These are phyloP conservation scores for Copidosoma floridanum DNA, from an alignment of 1,140 invertebrate genomes.

Conservation along the genomic window DNA sequence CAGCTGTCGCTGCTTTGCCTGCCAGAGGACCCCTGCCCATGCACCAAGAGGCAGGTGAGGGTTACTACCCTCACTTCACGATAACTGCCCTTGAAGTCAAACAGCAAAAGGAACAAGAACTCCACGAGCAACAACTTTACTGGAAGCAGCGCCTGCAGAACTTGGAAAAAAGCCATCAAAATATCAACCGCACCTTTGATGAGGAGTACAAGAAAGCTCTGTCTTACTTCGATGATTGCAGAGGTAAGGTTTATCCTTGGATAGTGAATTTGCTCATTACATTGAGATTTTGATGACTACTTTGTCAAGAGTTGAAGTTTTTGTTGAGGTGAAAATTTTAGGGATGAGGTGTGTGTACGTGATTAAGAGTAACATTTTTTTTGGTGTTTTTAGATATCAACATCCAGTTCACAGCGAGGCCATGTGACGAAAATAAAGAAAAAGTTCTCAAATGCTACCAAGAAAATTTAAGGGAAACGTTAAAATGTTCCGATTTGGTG, in stretches of 20 bases:
- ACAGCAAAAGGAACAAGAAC: slow-evolving; percentile 45
- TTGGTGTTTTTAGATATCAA: slow-evolving; percentile 5
- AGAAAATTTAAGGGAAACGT: slow-evolving; percentile 54
- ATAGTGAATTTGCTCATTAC: no score
- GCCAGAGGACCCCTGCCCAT: background rate
- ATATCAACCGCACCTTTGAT: slow-evolving; percentile 55
- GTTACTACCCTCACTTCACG: slow-evolving; percentile 41
- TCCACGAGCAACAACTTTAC: slow-evolving; percentile 51
- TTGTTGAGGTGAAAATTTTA: no score
- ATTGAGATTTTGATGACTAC: no score
- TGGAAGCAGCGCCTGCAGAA: slow-evolving; percentile 58
- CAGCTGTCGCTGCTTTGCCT: no score
- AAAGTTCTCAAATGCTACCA: slow-evolving; percentile 58
- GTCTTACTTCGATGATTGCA: slow-evolving; percentile 11
- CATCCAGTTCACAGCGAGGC: slow-evolving; percentile 38
- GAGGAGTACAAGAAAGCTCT: slow-evolving; percentile 57
- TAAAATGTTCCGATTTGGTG: slow-evolving; percentile 57
- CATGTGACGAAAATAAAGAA: slow-evolving; percentile 53
- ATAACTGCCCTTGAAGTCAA: slow-evolving; percentile 47
- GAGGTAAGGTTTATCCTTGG: no score
- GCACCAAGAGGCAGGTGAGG: background rate
- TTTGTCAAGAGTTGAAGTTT: no score
- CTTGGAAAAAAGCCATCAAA: slow-evolving; percentile 54
- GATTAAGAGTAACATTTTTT: background rate
- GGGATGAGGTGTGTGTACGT: no score